A percentile compares a stretch with the other conserved stretches of the same genome.
These are phyloP conservation scores for Rostratula benghalensis DNA, from an alignment of 2,113 vertebrate genomes.

Conservation along the genomic window DNA sequence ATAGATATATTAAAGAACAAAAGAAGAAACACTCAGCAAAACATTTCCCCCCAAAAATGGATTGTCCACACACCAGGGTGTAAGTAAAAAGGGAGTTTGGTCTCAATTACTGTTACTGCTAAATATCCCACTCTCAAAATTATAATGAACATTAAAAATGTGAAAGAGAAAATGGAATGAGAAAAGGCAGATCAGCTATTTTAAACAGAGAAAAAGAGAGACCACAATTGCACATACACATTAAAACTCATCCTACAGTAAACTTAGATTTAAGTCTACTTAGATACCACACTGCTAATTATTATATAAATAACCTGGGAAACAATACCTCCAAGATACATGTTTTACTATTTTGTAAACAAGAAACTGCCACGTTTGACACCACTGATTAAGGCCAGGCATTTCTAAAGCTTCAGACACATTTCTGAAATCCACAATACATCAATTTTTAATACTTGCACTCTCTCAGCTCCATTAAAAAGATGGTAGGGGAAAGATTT, in stretches of 20 bases:
- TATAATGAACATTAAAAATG: slow-evolving; percentile 37
- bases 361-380: slow-evolving; percentile 82
- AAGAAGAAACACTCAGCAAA: slow-evolving; percentile 43
- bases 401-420: slow-evolving; percentile 83
- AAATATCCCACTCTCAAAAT: slow-evolving; percentile 18
- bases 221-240: neutral
- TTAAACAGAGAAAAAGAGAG: neutral
- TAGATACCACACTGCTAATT: slow-evolving; percentile 46
- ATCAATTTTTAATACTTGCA: slow-evolving; percentile 91
- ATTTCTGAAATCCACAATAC: slow-evolving; percentile 92
- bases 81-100: neutral
- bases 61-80: neutral
- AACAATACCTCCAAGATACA: slow-evolving; percentile 71
- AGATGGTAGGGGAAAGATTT: slow-evolving; percentile 91
- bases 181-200: neutral
- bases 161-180: slow-evolving; percentile 30
- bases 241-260: neutral
- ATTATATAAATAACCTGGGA: slow-evolving; percentile 71
- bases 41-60: slow-evolving; percentile 5
- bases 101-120: slow-evolving; percentile 16
- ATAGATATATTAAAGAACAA: slow-evolving; percentile 14
- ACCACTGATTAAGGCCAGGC: slow-evolving; percentile 79
- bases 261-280: slow-evolving; percentile 27
- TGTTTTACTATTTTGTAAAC: slow-evolving; percentile 82
- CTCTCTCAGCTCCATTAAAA: slow-evolving; percentile 92